Conservation (phyloP, 2,113 vertebrate genomes). For the Catagonus wagneri region DNA sequence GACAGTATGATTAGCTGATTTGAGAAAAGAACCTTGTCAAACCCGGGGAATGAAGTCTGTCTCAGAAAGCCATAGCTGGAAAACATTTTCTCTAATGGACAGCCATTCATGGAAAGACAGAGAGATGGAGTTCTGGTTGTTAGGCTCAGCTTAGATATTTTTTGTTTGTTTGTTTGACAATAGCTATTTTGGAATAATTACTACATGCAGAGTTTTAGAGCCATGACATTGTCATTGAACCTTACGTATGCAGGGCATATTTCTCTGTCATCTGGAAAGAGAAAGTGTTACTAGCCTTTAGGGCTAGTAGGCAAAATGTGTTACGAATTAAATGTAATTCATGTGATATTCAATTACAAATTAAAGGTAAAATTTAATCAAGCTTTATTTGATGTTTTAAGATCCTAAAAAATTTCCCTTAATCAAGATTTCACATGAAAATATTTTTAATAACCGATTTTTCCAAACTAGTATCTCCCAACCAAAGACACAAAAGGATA, state of each 20-base stretch:
- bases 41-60: background rate
- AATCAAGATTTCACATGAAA: constrained; percentile 34
- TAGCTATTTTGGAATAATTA: background rate
- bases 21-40: background rate
- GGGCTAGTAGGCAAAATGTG: background rate
- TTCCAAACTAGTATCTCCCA: background rate
- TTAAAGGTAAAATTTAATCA: constrained; percentile 52
- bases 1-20: background rate
- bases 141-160: background rate
- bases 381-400: constrained; percentile 56
- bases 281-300: background rate
- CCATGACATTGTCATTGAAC: background rate
- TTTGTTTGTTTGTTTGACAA: background rate
- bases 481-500: background rate
- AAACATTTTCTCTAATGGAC: background rate
- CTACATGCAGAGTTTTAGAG: background rate
- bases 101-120: background rate
- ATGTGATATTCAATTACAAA: no score
- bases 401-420: background rate
- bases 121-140: background rate
- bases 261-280: constrained; percentile 55
- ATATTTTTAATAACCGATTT: constrained; percentile 36
- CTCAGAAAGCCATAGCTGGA: background rate
- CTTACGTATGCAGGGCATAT: background rate
- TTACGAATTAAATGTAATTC: no score